A percentile compares a stretch with the other conserved stretches of the same genome.
phyloP scores from a whole-genome alignment of 2,113 vertebrate genomes.

The Albula goreensis region DNA sequence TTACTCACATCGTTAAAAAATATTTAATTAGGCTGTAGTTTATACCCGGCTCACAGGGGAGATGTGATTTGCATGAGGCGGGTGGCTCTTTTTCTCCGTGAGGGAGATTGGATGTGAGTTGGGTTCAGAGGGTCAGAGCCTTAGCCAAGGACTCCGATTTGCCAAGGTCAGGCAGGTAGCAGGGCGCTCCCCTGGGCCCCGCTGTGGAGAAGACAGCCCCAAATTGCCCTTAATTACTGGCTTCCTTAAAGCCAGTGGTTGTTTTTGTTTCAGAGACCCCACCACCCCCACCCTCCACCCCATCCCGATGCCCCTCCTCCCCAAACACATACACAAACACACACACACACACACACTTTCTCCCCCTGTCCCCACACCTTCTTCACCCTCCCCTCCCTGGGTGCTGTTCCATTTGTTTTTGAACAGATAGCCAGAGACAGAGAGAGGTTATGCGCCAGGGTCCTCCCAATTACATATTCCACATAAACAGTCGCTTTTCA shows the following conservation, averaged over 20 bases:
- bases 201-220: conserved; percentile 78
- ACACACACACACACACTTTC: neutral
- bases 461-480: neutral
- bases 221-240: conserved; percentile 86
- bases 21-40: conserved; percentile 97
- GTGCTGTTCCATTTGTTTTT: conserved; percentile 15
- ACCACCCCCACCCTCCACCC: neutral
- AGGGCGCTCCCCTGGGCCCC: conserved; percentile 75
- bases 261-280: conserved; percentile 41
- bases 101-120: conserved; percentile 90
- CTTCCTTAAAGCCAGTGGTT: conserved; percentile 80
- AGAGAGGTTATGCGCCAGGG: conserved; percentile 12
- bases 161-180: conserved; percentile 86
- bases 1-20: conserved; percentile 97
- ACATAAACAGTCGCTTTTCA: neutral
- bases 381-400: conserved; percentile 56
- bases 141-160: conserved; percentile 87
- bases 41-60: conserved; percentile 87
- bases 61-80: conserved; percentile 92
- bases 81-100: conserved; percentile 80
- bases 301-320: conserved; percentile 64
- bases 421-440: conserved; percentile 11
- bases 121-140: conserved; percentile 85
- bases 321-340: conserved; percentile 5
- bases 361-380: conserved; percentile 38